These are phyloP conservation scores for Ptychoptera albimana DNA, from an alignment of 2,888 invertebrate species.

Conservation along the genomic window DNA sequence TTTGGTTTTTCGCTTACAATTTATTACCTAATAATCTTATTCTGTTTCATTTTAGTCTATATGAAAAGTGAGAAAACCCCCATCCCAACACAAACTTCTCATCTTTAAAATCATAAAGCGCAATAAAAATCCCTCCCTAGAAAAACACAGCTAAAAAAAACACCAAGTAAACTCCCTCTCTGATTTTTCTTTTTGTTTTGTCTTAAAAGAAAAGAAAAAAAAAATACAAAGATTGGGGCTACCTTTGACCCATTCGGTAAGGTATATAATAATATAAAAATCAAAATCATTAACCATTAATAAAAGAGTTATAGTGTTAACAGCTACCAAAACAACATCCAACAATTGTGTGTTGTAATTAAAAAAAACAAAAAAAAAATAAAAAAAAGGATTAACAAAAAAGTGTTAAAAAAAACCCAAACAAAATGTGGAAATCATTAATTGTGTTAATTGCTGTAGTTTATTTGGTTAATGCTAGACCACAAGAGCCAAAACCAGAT, in stretches of 20 bases:
- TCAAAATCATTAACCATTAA: not conserved
- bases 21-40: too few relatives aligned
- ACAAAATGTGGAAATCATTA: constrained; percentile 16
- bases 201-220: not conserved
- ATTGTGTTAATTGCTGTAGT: constrained; percentile 14
- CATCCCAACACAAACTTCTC: too few relatives aligned
- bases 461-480: constrained; percentile 15
- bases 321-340: too few relatives aligned
- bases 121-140: not conserved
- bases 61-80: too few relatives aligned
- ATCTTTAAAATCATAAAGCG: too few relatives aligned
- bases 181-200: not conserved
- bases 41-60: too few relatives aligned
- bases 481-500: constrained; percentile 16
- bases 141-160: not conserved
- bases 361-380: not conserved
- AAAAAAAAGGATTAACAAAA: not conserved
- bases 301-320: too few relatives aligned
- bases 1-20: too few relatives aligned
- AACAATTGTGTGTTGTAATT: not conserved
- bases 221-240: constrained; percentile 2
- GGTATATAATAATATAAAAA: not conserved
- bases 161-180: not conserved
- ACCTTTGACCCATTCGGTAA: constrained; percentile 11
- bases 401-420: not conserved